Percentiles rank a stretch among this genome's conserved stretches.
phyloP scores from a whole-genome alignment of 2,113 vertebrate species.

The Vulpes ferrilata region DNA sequence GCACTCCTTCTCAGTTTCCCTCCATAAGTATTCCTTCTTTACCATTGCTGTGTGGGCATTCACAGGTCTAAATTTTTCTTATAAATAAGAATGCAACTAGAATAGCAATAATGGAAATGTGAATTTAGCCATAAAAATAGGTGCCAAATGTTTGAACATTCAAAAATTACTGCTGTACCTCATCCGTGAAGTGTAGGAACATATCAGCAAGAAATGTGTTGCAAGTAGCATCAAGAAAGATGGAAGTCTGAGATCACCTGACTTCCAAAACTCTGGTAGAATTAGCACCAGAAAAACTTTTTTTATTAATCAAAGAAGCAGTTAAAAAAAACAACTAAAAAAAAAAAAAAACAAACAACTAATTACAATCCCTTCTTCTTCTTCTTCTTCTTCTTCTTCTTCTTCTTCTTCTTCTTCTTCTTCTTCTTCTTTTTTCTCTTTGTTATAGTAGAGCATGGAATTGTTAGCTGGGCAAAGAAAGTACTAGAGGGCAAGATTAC shows the following conservation, averaged over 20 bases:
- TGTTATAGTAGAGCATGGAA: not conserved
- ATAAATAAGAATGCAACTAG: not conserved
- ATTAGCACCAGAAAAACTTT: not conserved
- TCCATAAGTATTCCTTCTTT: not conserved
- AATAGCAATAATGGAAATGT: not conserved
- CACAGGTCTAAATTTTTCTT: not conserved
- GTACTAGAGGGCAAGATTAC: not conserved
- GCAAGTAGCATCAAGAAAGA: not conserved
- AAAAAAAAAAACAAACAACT: not conserved
- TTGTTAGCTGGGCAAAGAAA: not conserved
- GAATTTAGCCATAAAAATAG: not conserved
- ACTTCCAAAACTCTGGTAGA: not conserved
- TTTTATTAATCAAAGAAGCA: not conserved
- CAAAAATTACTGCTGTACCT: not conserved
- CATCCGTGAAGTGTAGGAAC: not conserved
- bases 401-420: not conserved
- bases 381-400: not conserved
- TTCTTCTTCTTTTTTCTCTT: not conserved
- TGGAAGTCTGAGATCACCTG: not conserved
- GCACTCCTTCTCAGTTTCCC: not conserved
- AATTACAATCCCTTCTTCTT: not conserved
- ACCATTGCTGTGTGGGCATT: not conserved
- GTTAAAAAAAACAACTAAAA: not conserved
- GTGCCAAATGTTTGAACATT: not conserved
- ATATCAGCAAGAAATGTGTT: not conserved